Base-by-base conservation (phyloP, 2,888 invertebrate genomes). In the Xylota segnis region DNA sequence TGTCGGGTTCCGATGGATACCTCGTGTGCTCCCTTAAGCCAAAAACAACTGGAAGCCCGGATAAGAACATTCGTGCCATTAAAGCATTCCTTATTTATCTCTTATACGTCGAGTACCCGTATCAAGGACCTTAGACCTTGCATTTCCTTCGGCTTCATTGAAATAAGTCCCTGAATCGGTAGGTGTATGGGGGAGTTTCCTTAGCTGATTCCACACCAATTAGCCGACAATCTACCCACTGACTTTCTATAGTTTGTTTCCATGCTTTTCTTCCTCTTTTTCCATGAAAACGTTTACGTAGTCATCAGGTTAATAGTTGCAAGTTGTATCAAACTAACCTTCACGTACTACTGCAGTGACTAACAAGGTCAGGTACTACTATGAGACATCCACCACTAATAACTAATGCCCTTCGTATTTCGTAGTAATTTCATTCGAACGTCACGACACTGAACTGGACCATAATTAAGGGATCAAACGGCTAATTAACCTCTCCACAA, bases 401-500 rank as follows among this genome's bases (percentile, higher is more conserved):
- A 16, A 56, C 34, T 54, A 29, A 27, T 10, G 14, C 34, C 12
- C 50, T 37, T 37, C 37, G 10, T 9, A 34, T 34, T 34, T 34
- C 34, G 34, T 34, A 34, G 34, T 7, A 34, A 34, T 1, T 0
- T 4, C 6, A 4, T 10, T 10, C 37, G 10, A 37, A 37, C 37
- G 37, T 37, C 32, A 32, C 14, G 32, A 29, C 43, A 59, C 12
- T 29, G 29, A 61, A 61, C 61, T 43, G 37, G 7, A 5, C 14
- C 18, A 61, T 27, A 66, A 50, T 66, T 34, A 66, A 66, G 18
- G 50, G 50, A 50, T 66, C 65, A 50, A 50, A 9, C 7, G 37
- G 37, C 12, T 50, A 66, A 66, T 66, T 66, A 66, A 66, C 37
- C 27, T 6, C n/a, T 37, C 37, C 10, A 37, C 9, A 37, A 3